These are phyloP conservation scores for Phalanger gymnotis DNA, from an alignment of 2,797 vertebrate species.

Conservation along the genomic window DNA sequence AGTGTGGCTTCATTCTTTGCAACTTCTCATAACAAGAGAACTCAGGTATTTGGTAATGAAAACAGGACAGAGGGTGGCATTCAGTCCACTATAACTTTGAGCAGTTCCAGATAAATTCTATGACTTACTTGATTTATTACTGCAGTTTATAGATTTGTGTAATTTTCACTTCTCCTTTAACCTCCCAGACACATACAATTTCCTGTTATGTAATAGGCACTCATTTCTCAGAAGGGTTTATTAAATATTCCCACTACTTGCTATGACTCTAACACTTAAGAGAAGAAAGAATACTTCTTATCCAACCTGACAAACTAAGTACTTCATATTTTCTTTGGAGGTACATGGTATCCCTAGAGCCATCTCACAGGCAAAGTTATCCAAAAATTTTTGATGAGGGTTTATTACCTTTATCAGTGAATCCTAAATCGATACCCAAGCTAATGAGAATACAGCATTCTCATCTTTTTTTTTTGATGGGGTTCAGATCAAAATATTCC, in stretches of 20 bases:
- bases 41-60: constrained; percentile 16
- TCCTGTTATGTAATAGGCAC: constrained; percentile 15
- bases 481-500: neutral
- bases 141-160: constrained; percentile 13
- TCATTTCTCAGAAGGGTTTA: neutral
- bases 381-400: neutral
- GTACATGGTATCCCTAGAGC: neutral
- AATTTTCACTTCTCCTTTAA: constrained; percentile 28
- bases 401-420: neutral
- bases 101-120: constrained; percentile 15
- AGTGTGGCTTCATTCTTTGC: neutral
- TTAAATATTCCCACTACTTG: neutral
- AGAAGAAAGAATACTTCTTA: neutral
- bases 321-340: neutral
- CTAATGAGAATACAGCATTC: neutral
- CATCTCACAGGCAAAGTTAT: neutral
- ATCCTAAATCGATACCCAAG: neutral
- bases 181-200: constrained; percentile 18
- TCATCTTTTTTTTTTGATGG: neutral
- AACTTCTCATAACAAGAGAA: neutral
- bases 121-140: constrained; percentile 5
- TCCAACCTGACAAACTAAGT: constrained; percentile 8
- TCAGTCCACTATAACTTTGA: constrained; percentile 18
- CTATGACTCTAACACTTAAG: neutral
- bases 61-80: constrained; percentile 16